Percentiles rank a stretch among this genome's conserved stretches.
These are phyloP conservation scores for Brenthis ino DNA, from an alignment of 2,888 invertebrate species.

Conservation along the genomic window DNA sequence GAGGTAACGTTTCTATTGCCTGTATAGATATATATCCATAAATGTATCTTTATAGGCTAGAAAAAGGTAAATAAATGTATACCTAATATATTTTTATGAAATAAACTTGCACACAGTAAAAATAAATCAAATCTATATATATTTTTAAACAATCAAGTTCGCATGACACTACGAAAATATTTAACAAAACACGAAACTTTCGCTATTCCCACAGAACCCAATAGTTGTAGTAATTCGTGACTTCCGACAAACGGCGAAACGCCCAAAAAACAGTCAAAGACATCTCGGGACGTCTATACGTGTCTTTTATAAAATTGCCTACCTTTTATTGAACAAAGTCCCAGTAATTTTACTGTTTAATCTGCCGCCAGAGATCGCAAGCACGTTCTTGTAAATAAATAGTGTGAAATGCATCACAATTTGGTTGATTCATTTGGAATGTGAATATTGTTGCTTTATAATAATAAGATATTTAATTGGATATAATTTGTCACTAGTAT, in stretches of 20 bases:
- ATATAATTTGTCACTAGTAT: too few species aligned
- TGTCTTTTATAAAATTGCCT: slow-evolving; percentile 45
- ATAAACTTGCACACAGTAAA: neutral
- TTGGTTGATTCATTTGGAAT: neutral
- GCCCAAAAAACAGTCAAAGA: slow-evolving; percentile 46
- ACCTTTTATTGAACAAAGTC: slow-evolving; percentile 47
- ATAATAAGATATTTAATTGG: neutral
- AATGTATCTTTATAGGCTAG: too few species aligned
- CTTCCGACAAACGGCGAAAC: slow-evolving; percentile 47
- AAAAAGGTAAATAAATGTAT: too few species aligned
- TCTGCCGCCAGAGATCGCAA: slow-evolving; percentile 29
- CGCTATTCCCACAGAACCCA: slow-evolving; percentile 42
- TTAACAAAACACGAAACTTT: slow-evolving; percentile 27
- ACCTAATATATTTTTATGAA: too few species aligned
- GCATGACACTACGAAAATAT: slow-evolving; percentile 18
- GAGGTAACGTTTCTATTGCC: too few species aligned
- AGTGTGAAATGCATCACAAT: slow-evolving; percentile 12
- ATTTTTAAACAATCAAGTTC: slow-evolving; percentile 19
- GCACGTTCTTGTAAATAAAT: slow-evolving; percentile 37
- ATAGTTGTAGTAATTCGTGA: slow-evolving; percentile 42
- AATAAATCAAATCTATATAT: neutral
- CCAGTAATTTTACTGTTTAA: slow-evolving; percentile 44
- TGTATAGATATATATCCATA: too few species aligned
- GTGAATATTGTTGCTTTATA: neutral
- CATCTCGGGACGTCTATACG: slow-evolving; percentile 44